phyloP scores from a whole-genome alignment of 2,888 invertebrate species.

The Conomelus anceps region DNA sequence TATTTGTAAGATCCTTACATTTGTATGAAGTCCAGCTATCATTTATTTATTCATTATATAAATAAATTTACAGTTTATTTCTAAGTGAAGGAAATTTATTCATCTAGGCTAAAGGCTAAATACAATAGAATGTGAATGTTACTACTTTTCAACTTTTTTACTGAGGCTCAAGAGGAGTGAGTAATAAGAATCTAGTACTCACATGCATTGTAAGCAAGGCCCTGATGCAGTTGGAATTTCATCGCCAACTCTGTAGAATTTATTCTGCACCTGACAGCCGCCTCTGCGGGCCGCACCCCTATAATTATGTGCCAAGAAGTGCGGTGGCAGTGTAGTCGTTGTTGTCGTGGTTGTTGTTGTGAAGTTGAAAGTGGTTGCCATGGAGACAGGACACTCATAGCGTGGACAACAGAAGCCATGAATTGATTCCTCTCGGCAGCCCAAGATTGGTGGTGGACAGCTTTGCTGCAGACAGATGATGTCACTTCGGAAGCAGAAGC shows the following conservation, averaged over 20 bases:
- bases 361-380: conserved; percentile 72
- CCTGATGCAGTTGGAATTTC: conserved; percentile 78
- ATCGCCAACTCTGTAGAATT: conserved; percentile 79
- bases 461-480: conserved; percentile 93
- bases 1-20: too few species aligned
- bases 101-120: too few species aligned
- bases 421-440: conserved; percentile 87
- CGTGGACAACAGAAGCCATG: conserved; percentile 91
- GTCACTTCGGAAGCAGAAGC: conserved; percentile 94
- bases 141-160: too few species aligned
- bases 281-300: conserved; percentile 64
- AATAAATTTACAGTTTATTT: too few species aligned
- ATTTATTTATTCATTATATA: too few species aligned
- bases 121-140: too few species aligned
- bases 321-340: conserved; percentile 77
- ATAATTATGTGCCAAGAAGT: conserved; percentile 72
- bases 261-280: conserved; percentile 81
- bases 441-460: conserved; percentile 87
- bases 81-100: too few species aligned
- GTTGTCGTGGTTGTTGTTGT: conserved; percentile 85
- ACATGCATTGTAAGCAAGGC: conserved; percentile 92
- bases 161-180: too few species aligned
- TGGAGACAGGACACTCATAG: conserved; percentile 87
- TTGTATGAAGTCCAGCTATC: too few species aligned
- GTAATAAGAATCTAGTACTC: too few species aligned